Conservation (phyloP, 2,888 invertebrate species). For the Temnothorax ravouxi region DNA sequence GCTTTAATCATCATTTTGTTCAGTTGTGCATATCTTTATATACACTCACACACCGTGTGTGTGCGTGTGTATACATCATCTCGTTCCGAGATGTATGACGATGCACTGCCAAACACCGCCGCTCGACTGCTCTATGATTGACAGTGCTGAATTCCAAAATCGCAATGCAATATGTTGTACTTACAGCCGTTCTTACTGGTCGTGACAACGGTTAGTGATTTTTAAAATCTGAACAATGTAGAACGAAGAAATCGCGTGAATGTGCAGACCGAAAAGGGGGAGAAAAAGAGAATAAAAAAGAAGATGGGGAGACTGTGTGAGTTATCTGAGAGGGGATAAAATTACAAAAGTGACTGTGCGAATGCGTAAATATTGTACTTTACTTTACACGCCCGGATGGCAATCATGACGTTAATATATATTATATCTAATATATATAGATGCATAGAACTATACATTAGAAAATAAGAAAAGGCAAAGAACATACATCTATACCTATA, state of each 20-base stretch:
- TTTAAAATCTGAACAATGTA: slow-evolving; percentile 64
- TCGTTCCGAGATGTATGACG: slow-evolving; percentile 49
- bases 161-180: slow-evolving; percentile 85
- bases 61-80: slow-evolving; percentile 26
- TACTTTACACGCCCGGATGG: slow-evolving; percentile 57
- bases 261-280: not conserved
- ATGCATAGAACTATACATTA: slow-evolving; percentile 49
- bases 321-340: slow-evolving; percentile 31
- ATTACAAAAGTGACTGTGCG: not conserved
- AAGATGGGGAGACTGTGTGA: slow-evolving; percentile 35
- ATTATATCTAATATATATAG: slow-evolving; percentile 52
- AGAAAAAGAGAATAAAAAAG: slow-evolving; percentile 26
- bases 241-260: slow-evolving; percentile 49
- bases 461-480: slow-evolving; percentile 61
- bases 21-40: slow-evolving; percentile 16
- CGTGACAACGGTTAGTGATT: slow-evolving; percentile 78
- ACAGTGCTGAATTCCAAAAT: slow-evolving; percentile 84
- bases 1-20: slow-evolving; percentile 3
- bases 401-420: slow-evolving; percentile 67
- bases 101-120: slow-evolving; percentile 77
- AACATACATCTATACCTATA: slow-evolving; percentile 73
- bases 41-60: not conserved
- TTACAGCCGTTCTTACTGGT: slow-evolving; percentile 81
- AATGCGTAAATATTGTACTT: slow-evolving; percentile 26
- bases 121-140: slow-evolving; percentile 78